A percentile compares a stretch with the other conserved stretches of the same genome.
Evolutionary conservation across 1,140 invertebrate genomes (phyloP).

Genomic region (Charaxes varanes): DNA sequence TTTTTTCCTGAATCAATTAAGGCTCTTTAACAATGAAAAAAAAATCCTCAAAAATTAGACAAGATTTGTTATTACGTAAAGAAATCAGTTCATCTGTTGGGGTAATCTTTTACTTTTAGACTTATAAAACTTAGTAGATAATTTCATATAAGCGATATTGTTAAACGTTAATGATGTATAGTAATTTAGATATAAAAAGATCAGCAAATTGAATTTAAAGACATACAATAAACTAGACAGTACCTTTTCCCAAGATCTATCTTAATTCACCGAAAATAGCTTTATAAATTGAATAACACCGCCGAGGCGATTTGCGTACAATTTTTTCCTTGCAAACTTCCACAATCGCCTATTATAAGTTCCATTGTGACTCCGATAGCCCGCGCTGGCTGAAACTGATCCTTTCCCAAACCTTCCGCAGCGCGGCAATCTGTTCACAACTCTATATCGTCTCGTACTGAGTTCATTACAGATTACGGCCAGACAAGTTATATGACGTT

Average conservation of each 20-base stretch:
- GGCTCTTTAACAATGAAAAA: background rate
- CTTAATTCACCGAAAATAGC: background rate
- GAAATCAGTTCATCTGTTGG: too few relatives aligned
- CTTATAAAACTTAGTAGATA: too few relatives aligned
- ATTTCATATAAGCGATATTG: too few relatives aligned
- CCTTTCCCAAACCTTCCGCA: slow-evolving; percentile 40
- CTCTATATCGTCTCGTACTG: slow-evolving; percentile 32
- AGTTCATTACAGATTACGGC: slow-evolving; percentile 41
- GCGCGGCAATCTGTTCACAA: slow-evolving; percentile 30
- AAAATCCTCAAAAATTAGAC: too few relatives aligned
- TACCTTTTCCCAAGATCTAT: background rate
- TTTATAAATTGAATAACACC: slow-evolving; percentile 14
- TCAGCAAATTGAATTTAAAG: background rate
- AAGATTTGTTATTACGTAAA: too few relatives aligned
- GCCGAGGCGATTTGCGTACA: slow-evolving; percentile 20
- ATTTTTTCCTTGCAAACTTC: slow-evolving; percentile 49
- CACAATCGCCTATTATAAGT: slow-evolving; percentile 62
- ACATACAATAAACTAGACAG: background rate
- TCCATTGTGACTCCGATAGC: slow-evolving; percentile 59
- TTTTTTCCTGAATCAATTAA: too few relatives aligned
- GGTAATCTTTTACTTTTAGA: too few relatives aligned
- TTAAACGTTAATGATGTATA: too few relatives aligned
- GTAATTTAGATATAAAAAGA: too few relatives aligned
- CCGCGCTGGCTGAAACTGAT: slow-evolving; percentile 48
- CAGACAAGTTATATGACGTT: slow-evolving; percentile 59